These are phyloP conservation scores for Xanthia togata DNA, from an alignment of 2,888 invertebrate genomes.

Conservation along the genomic window DNA sequence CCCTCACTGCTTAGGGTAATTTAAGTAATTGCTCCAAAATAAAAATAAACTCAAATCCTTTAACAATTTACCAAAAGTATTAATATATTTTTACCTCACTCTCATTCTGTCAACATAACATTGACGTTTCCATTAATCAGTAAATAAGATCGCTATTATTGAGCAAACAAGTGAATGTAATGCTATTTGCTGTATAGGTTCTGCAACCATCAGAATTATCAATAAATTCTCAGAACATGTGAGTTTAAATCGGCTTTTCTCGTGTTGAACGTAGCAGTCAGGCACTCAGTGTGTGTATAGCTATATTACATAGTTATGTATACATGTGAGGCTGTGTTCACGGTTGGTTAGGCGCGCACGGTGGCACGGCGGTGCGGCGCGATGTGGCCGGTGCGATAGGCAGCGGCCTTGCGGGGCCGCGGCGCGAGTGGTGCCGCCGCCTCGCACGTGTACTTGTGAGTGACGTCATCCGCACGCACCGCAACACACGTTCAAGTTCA, in stretches of 20 bases:
- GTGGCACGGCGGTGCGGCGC: constrained; percentile 52
- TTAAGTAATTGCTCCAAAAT: background rate
- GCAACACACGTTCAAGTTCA: constrained; percentile 87
- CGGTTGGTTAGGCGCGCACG: constrained; percentile 68
- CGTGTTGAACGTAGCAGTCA: constrained; percentile 1
- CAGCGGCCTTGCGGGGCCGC: constrained; percentile 76
- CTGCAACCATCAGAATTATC: constrained; percentile 16
- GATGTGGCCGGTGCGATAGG: constrained; percentile 76
- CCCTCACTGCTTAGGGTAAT: background rate
- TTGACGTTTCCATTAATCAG: constrained; percentile 9
- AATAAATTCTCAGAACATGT: constrained; percentile 25
- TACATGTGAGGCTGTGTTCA: constrained; percentile 67
- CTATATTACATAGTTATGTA: constrained; percentile 40
- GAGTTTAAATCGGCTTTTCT: constrained; percentile 36
- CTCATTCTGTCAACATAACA: background rate
- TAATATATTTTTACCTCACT: background rate
- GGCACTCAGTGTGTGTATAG: constrained; percentile 26
- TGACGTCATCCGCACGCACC: constrained; percentile 86
- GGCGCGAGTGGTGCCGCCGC: constrained; percentile 69
- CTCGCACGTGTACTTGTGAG: constrained; percentile 75
- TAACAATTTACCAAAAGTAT: background rate
- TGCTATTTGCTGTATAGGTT: constrained; percentile 10
- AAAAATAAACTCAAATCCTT: background rate
- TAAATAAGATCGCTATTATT: constrained; percentile 8
- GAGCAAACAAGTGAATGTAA: constrained; percentile 12